Evolutionary conservation across 2,888 invertebrate genomes (phyloP).

Genomic region (Lutraria lutraria): DNA sequence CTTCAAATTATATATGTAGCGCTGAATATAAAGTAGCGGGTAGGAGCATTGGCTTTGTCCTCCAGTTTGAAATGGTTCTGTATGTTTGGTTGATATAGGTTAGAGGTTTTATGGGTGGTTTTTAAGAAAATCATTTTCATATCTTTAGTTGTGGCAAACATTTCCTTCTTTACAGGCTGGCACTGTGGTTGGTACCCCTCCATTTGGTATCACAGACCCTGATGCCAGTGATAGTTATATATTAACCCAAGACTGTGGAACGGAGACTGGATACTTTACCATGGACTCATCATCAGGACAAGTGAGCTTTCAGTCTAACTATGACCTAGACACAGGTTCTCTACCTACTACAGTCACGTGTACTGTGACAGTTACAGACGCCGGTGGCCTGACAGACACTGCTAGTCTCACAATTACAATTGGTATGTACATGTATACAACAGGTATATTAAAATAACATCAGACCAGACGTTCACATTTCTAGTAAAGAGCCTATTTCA

Average conservation of each 20-base stretch:
- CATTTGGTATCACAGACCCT: constrained; percentile 61
- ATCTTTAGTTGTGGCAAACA: too few relatives aligned
- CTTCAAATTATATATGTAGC: background rate
- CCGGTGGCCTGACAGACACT: constrained; percentile 52
- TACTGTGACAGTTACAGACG: constrained; percentile 58
- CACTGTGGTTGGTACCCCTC: constrained; percentile 60
- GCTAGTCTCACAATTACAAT: constrained; percentile 59
- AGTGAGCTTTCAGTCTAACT: constrained; percentile 55
- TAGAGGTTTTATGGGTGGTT: too few relatives aligned
- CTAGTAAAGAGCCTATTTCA: background rate
- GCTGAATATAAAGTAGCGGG: background rate
- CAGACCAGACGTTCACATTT: too few relatives aligned
- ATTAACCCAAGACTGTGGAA: constrained; percentile 52
- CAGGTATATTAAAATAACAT: too few relatives aligned
- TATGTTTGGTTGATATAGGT: too few relatives aligned
- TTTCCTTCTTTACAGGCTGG: constrained; percentile 49
- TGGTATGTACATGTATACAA: constrained; percentile 27
- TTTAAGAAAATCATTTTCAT: too few relatives aligned
- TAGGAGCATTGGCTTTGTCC: background rate
- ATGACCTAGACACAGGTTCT: constrained; percentile 59
- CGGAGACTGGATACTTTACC: constrained; percentile 49
- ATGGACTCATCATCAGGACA: constrained; percentile 45
- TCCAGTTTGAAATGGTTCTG: too few relatives aligned
- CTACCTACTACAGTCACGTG: constrained; percentile 49
- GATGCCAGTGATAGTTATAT: constrained; percentile 63